Base-by-base conservation (phyloP, 2,113 vertebrate genomes). In the Seriola rivoliana region DNA sequence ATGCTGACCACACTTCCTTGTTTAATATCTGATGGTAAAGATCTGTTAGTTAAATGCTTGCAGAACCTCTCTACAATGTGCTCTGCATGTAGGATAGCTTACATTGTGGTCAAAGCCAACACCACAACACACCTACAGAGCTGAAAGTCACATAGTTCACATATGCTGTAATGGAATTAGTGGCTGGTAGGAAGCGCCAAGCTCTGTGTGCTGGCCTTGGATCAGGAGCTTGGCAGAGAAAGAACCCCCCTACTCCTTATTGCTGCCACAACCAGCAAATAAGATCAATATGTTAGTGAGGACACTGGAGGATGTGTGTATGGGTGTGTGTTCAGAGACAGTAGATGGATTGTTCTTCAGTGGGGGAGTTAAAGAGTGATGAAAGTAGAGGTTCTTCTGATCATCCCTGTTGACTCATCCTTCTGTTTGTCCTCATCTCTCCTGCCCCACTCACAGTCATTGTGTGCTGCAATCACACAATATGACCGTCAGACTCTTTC, bases 331-430 rank as follows among this genome's bases (percentile, higher is more conserved):
- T 70, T 42, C 17, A 54, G 76, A 76, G 46, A 68, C 57, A 71
- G 67, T 25, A 40, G 55, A 48, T 14, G n/a, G 44, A 40, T 71
- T 79, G 34, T 82, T 71, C 10, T 23, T 50, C 38, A 2, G 65
- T 17, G 59, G 62, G 60, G 40, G 48, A 54, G 60, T 68, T 72
- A 46, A 63, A n/a, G 59, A 67, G 50, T 78, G 75, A 78, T n/a
- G 84, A 79, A 73, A 84, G 65, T 12, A 66, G 76, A 79, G 67
- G 70, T 59, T 62, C 60, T 50, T 70, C 38, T 71, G 65, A 73
- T 78, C 70, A 57, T 48, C 7, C 0, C 21, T 12, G 1, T 4
- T 63, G 70, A 72, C 50, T 77, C 80, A 48, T 67, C 68, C 36
- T 71, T 59, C 13, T 42, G 40, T 42, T 42, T 42, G 40, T 42